phyloP scores from a whole-genome alignment of 2,888 invertebrate species.

The Cryptus viduatorius region DNA sequence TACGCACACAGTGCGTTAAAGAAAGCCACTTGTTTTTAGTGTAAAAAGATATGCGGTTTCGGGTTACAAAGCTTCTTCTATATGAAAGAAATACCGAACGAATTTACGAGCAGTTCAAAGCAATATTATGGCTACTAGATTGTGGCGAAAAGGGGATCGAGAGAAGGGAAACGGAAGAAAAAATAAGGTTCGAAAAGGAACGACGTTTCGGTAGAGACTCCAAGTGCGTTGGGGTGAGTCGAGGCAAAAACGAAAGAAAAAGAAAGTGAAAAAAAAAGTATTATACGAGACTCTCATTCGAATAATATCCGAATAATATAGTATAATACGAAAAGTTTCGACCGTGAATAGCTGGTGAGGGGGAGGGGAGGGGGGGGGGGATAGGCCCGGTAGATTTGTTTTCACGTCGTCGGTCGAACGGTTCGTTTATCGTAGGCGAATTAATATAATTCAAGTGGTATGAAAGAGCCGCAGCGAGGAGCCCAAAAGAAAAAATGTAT shows the following conservation, averaged over 20 bases:
- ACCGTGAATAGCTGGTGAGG: background rate
- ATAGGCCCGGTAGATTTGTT: background rate
- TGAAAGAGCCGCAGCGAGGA: background rate
- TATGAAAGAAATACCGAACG: background rate
- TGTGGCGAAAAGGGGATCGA: constrained; percentile 31
- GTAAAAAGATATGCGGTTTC: too few relatives aligned
- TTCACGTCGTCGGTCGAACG: constrained; percentile 10
- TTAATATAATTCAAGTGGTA: constrained; percentile 28
- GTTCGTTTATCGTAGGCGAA: constrained; percentile 4
- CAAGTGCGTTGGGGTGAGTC: constrained; percentile 1
- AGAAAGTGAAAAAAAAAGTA: background rate
- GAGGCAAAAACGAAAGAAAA: background rate
- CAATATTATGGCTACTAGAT: constrained; percentile 24
- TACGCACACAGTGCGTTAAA: too few relatives aligned
- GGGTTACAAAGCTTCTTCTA: background rate
- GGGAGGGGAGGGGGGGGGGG: background rate
- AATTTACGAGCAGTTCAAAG: constrained; percentile 23
- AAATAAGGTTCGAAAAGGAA: background rate
- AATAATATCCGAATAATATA: constrained; percentile 13
- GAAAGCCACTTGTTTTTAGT: too few relatives aligned
- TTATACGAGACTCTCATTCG: background rate
- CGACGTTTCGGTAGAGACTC: background rate
- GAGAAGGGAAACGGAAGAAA: background rate
- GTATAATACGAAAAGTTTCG: constrained; percentile 11
- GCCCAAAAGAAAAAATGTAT: background rate